Conservation (phyloP, 23 tunicate species). For the Botrylloides violaceus region DNA sequence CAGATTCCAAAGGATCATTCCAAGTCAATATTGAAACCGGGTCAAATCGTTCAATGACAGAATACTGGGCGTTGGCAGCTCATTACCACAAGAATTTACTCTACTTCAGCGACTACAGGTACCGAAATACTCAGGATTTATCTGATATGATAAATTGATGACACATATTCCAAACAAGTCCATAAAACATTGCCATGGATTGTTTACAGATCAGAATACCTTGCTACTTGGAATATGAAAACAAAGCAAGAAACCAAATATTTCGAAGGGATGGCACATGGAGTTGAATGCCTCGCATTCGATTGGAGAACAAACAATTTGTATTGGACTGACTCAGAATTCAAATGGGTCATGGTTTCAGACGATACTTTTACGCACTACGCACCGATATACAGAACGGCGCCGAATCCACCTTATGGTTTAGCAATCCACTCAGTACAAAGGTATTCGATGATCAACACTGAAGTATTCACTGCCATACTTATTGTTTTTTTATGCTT, state of each 20-base stretch:
- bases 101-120: slow-evolving; percentile 54
- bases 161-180: no score
- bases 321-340: slow-evolving; percentile 85
- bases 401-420: slow-evolving; percentile 46
- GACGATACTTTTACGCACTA: slow-evolving; percentile 32
- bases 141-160: no score
- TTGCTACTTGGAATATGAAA: slow-evolving; percentile 30
- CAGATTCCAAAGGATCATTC: slow-evolving; percentile 40
- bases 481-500: no score
- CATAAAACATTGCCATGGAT: no score
- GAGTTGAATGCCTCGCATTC: slow-evolving; percentile 66
- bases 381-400: slow-evolving; percentile 42
- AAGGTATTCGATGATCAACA: slow-evolving; percentile 25
- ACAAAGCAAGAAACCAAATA: slow-evolving; percentile 1
- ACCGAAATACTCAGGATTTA: no score
- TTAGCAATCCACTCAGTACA: slow-evolving; percentile 68
- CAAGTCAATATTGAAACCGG: slow-evolving; percentile 37
- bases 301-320: slow-evolving; percentile 75
- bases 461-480: neutral
- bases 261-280: slow-evolving; percentile 79
- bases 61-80: slow-evolving; percentile 86
- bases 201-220: slow-evolving; percentile 12
- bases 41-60: slow-evolving; percentile 39
- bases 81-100: slow-evolving; percentile 43
- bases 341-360: slow-evolving; percentile 87